phyloP scores from a whole-genome alignment of 2,888 invertebrate species.

The Heliothis peltigera region DNA sequence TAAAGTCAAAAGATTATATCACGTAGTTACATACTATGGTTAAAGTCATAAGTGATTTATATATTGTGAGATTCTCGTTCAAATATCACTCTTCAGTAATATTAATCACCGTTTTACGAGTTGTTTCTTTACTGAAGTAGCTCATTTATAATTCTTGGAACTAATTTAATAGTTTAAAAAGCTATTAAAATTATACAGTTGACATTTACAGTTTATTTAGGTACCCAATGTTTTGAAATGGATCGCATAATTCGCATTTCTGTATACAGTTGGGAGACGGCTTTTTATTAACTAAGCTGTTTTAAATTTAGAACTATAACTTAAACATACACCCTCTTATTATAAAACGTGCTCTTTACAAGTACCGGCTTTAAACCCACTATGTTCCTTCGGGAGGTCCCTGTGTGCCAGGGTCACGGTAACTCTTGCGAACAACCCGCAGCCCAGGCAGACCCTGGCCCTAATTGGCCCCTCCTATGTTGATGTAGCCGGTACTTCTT shows the following conservation, averaged over 20 bases:
- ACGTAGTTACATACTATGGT: slow-evolving; percentile 18
- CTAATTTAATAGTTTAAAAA: slow-evolving; percentile 8
- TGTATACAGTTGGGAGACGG: not conserved
- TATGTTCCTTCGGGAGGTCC: too few relatives aligned
- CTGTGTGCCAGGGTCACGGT: too few relatives aligned
- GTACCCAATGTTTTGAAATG: not conserved
- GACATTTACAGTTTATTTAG: not conserved
- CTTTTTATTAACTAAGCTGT: not conserved
- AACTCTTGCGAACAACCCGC: too few relatives aligned
- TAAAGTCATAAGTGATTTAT: slow-evolving; percentile 30
- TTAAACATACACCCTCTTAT: too few relatives aligned
- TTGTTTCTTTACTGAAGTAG: slow-evolving; percentile 12
- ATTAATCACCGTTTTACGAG: slow-evolving; percentile 41
- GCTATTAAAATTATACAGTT: slow-evolving; percentile 1
- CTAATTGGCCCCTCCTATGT: too few relatives aligned
- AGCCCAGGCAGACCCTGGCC: too few relatives aligned
- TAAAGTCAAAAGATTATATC: slow-evolving; percentile 39
- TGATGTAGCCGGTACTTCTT: too few relatives aligned
- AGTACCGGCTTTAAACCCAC: too few relatives aligned
- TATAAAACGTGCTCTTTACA: too few relatives aligned
- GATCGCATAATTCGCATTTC: not conserved
- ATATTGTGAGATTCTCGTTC: slow-evolving; percentile 13
- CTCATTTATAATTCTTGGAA: slow-evolving; percentile 7
- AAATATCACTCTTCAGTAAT: slow-evolving; percentile 9
- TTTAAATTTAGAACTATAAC: not conserved